A percentile compares a stretch with the other conserved stretches of the same genome.
phyloP scores from a whole-genome alignment of 2,113 vertebrate genomes.

The Myxocyprinus asiaticus region DNA sequence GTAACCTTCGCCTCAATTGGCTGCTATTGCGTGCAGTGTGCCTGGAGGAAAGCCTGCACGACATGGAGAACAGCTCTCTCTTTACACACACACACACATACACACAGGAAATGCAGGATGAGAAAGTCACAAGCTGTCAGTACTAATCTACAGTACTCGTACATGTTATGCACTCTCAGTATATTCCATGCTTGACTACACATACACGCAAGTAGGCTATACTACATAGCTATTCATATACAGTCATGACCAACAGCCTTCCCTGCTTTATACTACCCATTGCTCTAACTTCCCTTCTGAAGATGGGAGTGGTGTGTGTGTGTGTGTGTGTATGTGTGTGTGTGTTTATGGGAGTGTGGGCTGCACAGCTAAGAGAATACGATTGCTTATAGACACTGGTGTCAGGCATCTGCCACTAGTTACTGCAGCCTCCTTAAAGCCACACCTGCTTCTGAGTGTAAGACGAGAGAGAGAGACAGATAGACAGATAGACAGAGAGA shows the following conservation, averaged over 20 bases:
- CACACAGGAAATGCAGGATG: neutral
- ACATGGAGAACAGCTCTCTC: constrained; percentile 33
- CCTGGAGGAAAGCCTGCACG: constrained; percentile 23
- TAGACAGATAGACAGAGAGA: neutral
- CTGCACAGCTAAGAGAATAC: constrained; percentile 35
- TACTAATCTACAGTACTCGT: neutral
- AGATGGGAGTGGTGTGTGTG: neutral
- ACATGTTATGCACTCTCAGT: neutral
- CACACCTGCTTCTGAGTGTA: constrained; percentile 76
- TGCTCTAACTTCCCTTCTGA: constrained; percentile 9
- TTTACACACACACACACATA: no score
- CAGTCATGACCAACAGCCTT: neutral
- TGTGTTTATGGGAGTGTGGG: constrained; percentile 32
- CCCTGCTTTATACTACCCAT: constrained; percentile 17
- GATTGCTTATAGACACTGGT: constrained; percentile 63
- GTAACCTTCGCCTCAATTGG: constrained; percentile 29
- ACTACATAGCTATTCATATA: constrained; percentile 40
- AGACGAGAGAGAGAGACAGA: constrained; percentile 23
- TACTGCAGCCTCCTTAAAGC: constrained; percentile 69
- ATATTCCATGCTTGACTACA: constrained; percentile 17
- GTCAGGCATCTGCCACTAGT: constrained; percentile 75
- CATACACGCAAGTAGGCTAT: neutral
- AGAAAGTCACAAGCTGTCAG: constrained; percentile 1
- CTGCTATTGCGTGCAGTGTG: constrained; percentile 5
- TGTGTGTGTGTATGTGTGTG: constrained; percentile 22